Percentiles rank a stretch among this genome's conserved stretches.
Evolutionary conservation across 2,113 vertebrate genomes (phyloP).

Genomic region (Neogale vison): DNA sequence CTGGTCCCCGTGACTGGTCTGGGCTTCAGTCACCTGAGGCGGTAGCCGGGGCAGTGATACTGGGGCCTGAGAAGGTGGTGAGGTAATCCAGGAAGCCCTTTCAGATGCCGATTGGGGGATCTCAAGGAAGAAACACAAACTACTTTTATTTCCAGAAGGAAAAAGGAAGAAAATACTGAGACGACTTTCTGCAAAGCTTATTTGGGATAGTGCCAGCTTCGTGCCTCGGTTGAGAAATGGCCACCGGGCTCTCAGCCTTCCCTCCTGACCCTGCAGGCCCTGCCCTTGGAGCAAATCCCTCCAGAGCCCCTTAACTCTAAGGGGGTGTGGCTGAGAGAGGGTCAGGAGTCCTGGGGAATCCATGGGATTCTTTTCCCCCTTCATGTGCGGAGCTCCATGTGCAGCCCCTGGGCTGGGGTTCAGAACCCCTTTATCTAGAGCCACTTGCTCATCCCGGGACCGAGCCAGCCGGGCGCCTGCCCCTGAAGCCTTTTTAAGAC

Average conservation of each 20-base stretch:
- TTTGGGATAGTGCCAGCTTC: background rate
- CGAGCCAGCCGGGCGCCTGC: background rate
- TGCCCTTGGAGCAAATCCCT: background rate
- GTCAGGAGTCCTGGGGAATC: background rate
- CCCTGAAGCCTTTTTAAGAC: background rate
- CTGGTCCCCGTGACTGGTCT: background rate
- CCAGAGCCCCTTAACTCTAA: background rate
- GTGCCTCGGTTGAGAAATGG: background rate
- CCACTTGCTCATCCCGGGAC: background rate
- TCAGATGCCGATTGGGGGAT: background rate
- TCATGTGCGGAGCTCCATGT: background rate
- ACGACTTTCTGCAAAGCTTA: background rate
- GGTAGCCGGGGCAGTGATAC: background rate
- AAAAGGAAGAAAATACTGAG: background rate
- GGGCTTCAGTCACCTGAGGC: background rate
- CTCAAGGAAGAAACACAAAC: slow-evolving; percentile 25
- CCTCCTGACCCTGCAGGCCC: background rate
- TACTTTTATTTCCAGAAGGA: slow-evolving; percentile 35
- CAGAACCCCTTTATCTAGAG: background rate
- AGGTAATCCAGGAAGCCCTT: background rate
- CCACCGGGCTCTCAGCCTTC: background rate
- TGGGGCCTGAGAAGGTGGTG: background rate
- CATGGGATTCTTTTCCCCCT: background rate
- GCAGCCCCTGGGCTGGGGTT: background rate
- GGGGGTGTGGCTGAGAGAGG: background rate